phyloP scores from a whole-genome alignment of 2,797 vertebrate genomes.

The Anableps anableps region DNA sequence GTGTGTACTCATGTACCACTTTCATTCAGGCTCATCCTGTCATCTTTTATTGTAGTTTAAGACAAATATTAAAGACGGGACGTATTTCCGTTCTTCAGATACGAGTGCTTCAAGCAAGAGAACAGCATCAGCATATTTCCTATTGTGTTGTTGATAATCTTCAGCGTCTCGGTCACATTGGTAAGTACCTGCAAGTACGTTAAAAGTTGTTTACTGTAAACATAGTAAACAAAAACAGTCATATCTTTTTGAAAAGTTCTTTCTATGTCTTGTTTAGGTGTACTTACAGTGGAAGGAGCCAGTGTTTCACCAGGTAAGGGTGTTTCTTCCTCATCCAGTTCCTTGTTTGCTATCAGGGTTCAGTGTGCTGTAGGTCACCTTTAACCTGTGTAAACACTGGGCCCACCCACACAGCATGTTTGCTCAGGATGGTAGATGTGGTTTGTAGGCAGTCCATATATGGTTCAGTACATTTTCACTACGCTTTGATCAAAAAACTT shows the following conservation, averaged over 20 bases:
- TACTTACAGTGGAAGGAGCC: constrained; percentile 97
- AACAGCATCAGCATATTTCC: constrained; percentile 87
- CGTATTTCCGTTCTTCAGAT: constrained; percentile 81
- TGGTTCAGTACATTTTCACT: background rate
- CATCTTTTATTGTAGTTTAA: background rate
- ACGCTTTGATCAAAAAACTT: background rate
- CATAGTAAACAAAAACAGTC: background rate
- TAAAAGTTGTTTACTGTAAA: background rate
- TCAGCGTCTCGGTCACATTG: constrained; percentile 92
- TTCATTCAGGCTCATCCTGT: background rate
- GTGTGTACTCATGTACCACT: background rate
- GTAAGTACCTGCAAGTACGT: constrained; percentile 81
- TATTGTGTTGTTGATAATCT: constrained; percentile 86
- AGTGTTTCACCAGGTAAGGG: constrained; percentile 95
- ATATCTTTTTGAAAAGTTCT: constrained; percentile 12
- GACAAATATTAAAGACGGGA: background rate
- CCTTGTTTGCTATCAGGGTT: constrained; percentile 59
- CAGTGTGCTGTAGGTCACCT: constrained; percentile 22
- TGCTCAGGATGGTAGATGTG: background rate
- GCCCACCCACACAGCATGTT: background rate
- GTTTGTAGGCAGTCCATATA: background rate
- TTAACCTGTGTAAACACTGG: constrained; percentile 41
- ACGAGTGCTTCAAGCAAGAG: constrained; percentile 95
- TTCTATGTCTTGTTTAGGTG: constrained; percentile 79
- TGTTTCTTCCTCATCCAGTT: constrained; percentile 14